Percentiles rank a stretch among this genome's conserved stretches.
Conservation (phyloP, 2,797 vertebrate species). For the Diglossa cyanea region DNA sequence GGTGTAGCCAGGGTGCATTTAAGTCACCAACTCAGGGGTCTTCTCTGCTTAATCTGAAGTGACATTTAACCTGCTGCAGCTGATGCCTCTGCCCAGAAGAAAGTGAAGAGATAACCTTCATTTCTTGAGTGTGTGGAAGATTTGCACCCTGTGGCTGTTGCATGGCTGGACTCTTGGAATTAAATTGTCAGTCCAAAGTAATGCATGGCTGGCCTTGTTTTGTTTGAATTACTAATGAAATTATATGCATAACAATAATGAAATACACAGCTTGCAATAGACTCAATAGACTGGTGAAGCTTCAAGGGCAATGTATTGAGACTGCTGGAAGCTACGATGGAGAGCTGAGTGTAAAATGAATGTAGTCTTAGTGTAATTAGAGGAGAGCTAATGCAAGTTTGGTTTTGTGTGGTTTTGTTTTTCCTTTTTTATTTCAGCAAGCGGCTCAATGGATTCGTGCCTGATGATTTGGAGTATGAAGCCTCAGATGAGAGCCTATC, state of each 20-base stretch:
- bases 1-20: neutral
- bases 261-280: neutral
- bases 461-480: conserved; percentile 97
- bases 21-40: neutral
- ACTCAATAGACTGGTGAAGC: neutral
- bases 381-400: neutral
- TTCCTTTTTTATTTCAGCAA: conserved; percentile 72
- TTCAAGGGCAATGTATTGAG: neutral
- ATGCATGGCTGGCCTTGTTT: neutral
- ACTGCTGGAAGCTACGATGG: neutral
- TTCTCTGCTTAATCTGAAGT: neutral
- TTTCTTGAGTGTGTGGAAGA: neutral
- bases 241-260: neutral
- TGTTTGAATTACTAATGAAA: neutral
- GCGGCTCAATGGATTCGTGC: conserved; percentile 89
- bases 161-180: neutral
- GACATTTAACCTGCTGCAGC: neutral
- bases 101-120: neutral
- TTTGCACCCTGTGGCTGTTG: neutral
- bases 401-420: neutral
- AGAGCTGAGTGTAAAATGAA: neutral
- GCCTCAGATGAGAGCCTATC: conserved; percentile 89
- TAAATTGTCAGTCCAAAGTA: neutral
- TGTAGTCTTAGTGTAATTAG: neutral
- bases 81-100: neutral